Evolutionary conservation across 2,888 invertebrate species (phyloP), one percentile per base, ranked within the genome.

Genomic region (Bimastos eiseni): DNA sequence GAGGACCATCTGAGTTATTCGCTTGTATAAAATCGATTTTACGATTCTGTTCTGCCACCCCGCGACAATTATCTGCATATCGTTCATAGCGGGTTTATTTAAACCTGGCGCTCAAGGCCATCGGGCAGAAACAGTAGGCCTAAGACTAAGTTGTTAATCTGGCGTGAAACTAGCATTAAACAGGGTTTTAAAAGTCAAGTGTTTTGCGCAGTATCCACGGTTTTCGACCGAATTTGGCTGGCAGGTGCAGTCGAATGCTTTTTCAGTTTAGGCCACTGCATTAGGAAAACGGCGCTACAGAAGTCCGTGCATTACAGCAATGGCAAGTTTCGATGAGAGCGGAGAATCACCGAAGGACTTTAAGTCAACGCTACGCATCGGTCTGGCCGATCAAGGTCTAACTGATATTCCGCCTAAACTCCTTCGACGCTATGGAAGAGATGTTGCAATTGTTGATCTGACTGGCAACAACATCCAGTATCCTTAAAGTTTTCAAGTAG

Each of bases 391-490:
- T 90, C 92, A 93, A 91, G 92, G 93, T 41, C 91, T 94, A n/a
- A 91, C 91, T 6, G 93, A 93, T 44, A 91, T 94, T 11, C 94
- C 94, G 0, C 88, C 89, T 89, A 93, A 94, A 38, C 38, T 94
- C 13, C 91, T 92, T 6, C 91, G 92, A 38, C 91, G 91, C 83
- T 92, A 92, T 44, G 93, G 93, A 41, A 24, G 89, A 83, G 90
- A 89, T 89, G 91, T 93, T 19, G 93, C 93, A 36, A 94, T 94
- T 91, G 91, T 94, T 34, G 94, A 94, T 92, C 92, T 94, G 34
- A 94, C 93, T 41, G 86, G 93, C 89, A 94, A 94, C 92, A 92
- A 92, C 91, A 92, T 94, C 83, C 90, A 38, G 90, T 92, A 88
- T 38, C 38, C 49, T 90, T 83, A 2, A 86, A 21, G 86, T 6